Evolutionary conservation across 2,888 invertebrate species (phyloP).

Genomic region (Drosophila macrospina): DNA sequence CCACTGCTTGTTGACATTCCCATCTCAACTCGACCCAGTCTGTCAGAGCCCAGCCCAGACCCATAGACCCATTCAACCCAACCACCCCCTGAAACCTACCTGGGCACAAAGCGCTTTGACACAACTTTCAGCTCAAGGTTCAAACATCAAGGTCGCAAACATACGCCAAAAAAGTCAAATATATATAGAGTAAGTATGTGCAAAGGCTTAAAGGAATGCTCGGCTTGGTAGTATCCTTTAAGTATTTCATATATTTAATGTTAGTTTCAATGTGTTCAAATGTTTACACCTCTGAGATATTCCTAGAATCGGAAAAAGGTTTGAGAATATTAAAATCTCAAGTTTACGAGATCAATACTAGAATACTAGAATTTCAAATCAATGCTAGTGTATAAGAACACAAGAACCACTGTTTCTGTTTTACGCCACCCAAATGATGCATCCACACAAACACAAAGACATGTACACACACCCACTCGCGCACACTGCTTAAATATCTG

Average conservation of each 20-base stretch:
- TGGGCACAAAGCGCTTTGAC: conserved; percentile 65
- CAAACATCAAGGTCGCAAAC: conserved; percentile 66
- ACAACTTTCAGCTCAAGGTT: conserved; percentile 69
- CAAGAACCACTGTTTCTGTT: conserved; percentile 43
- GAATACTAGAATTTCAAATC: too few relatives aligned
- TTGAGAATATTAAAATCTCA: too few relatives aligned
- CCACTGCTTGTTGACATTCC: conserved; percentile 33
- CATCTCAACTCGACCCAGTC: conserved; percentile 2
- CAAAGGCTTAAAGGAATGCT: neutral
- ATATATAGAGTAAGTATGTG: conserved; percentile 18
- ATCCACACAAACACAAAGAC: conserved; percentile 10
- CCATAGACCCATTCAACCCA: neutral
- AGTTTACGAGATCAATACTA: too few relatives aligned
- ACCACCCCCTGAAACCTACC: conserved; percentile 27
- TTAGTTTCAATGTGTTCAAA: too few relatives aligned
- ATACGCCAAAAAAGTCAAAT: conserved; percentile 37
- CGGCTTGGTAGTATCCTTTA: neutral
- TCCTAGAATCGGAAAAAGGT: neutral
- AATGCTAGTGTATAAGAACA: conserved; percentile 42
- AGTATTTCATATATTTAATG: neutral
- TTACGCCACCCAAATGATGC: conserved; percentile 31
- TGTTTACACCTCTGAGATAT: neutral
- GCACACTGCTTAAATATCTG: conserved; percentile 17
- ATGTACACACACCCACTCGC: conserved; percentile 1
- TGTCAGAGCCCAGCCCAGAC: conserved; percentile 6